A percentile compares a stretch with the other conserved stretches of the same genome.
phyloP scores from a whole-genome alignment of 1,140 invertebrate species.

The Calosoma granatense region DNA sequence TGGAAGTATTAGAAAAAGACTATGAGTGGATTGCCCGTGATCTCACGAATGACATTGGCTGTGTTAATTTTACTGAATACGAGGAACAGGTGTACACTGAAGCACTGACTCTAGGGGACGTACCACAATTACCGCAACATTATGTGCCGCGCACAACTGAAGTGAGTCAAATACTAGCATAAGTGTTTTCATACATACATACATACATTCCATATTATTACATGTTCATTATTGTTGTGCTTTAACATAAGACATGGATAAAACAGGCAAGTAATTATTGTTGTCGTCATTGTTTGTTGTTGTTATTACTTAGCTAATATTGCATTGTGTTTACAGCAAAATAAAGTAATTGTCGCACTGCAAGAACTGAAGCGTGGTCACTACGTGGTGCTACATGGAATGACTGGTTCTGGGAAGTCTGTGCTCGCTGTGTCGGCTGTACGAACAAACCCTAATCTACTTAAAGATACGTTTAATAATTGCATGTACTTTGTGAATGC shows the following conservation, averaged over 20 bases:
- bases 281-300: too few species aligned
- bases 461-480: constrained; percentile 35
- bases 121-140: constrained; percentile 39
- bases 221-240: constrained; percentile 1
- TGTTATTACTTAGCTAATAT: too few species aligned
- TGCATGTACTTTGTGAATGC: constrained; percentile 39
- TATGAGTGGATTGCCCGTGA: constrained; percentile 41
- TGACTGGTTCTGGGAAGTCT: constrained; percentile 61
- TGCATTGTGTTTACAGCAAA: too few species aligned
- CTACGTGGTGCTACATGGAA: constrained; percentile 51
- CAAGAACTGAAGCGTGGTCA: constrained; percentile 34
- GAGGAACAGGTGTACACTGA: constrained; percentile 36
- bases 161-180: constrained; percentile 28
- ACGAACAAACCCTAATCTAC: constrained; percentile 39
- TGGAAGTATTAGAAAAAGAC: constrained; percentile 36
- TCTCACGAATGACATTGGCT: constrained; percentile 29
- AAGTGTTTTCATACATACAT: background rate
- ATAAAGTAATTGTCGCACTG: constrained; percentile 22
- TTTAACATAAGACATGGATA: constrained; percentile 13
- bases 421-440: constrained; percentile 49
- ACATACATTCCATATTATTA: too few species aligned
- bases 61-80: constrained; percentile 22
- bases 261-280: constrained; percentile 10
- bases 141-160: constrained; percentile 36
- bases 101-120: constrained; percentile 38